Base-by-base conservation (phyloP, 2,888 invertebrate species). In the Limnephilus auricula region DNA sequence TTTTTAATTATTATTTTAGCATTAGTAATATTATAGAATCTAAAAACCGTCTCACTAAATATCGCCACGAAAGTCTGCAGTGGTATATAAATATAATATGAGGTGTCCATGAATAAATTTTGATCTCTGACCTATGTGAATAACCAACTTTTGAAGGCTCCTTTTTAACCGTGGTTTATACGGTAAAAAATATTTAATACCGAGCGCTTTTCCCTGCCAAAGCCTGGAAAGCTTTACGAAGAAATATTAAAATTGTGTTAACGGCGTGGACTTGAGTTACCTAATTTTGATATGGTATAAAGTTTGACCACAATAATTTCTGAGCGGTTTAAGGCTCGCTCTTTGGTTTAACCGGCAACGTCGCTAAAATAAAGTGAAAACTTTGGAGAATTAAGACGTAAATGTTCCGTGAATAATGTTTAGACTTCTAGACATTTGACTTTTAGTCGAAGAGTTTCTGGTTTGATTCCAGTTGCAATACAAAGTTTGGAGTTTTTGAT, bases 301-400 rank as follows among this genome's bases (percentile, higher is more conserved):
- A 15, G 31, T 80, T 80, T 80, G 80, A 80, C 80, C 80, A 32
- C 31, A 32, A 80, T 80, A 80, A 80, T 80, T 80, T 31, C 31
- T 65, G 65, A 25, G 65, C 9, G 65, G 25, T 65, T 65, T 65
- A 25, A 25, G 65, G 65, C 0, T 65, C 9, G 65, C 65, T n/a
- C n/a, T n/a, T 65, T 18, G 18, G 50, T 50, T 65, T n/a, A 65
- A 6, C 65, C 50, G 50, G 3, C 50, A 6, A 50, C 18, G 6
- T 65, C n/a, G 65, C 65, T 25, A 65, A n/a, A 65, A n/a, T 65
- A n/a, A 25, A 9, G 65, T 65, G 65, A 25, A 65, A 65, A 65
- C 65, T 65, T 65, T 65, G 9, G 9, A 5, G 65, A 25, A n/a
- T 65, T 6, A 18, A 5, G 6, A n/a, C 9, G 1, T 65, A 65